phyloP scores from a whole-genome alignment of 2,113 vertebrate genomes.

The Podarcis cretensis region DNA sequence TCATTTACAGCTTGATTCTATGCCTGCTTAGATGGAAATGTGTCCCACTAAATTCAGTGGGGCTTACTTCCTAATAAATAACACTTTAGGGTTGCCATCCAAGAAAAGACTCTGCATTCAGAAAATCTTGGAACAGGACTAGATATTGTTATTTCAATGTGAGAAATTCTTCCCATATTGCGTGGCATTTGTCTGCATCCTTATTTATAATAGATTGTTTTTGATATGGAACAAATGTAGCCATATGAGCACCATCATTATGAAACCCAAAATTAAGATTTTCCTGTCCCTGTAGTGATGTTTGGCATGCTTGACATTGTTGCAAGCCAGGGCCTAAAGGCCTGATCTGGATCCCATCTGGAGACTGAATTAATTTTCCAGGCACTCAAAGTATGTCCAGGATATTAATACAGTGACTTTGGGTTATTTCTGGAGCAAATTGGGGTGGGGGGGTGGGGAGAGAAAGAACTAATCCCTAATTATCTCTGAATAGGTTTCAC shows the following conservation, averaged over 20 bases:
- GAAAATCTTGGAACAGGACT: background rate
- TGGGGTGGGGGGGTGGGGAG: no score
- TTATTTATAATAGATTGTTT: background rate
- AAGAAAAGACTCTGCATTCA: background rate
- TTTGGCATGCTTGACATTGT: constrained; percentile 1
- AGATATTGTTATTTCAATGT: background rate
- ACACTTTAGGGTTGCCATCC: background rate
- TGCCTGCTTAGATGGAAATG: background rate
- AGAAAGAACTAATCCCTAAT: no score
- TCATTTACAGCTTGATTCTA: background rate
- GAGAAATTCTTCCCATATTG: background rate
- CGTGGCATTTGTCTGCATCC: background rate
- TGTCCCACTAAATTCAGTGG: background rate
- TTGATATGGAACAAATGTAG: background rate
- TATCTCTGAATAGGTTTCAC: no score
- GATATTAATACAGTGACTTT: background rate
- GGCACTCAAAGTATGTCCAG: background rate
- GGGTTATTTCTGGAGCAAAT: background rate
- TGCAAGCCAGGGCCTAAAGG: background rate
- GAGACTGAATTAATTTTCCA: background rate
- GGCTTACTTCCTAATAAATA: background rate
- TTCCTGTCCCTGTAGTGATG: accelerated
- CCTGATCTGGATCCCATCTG: background rate
- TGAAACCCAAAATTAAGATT: background rate
- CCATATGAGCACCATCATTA: constrained; percentile 26